A percentile compares a stretch with the other conserved stretches of the same genome.
These are phyloP conservation scores for Smithornis capensis DNA, from an alignment of 2,113 vertebrate genomes.

Conservation along the genomic window DNA sequence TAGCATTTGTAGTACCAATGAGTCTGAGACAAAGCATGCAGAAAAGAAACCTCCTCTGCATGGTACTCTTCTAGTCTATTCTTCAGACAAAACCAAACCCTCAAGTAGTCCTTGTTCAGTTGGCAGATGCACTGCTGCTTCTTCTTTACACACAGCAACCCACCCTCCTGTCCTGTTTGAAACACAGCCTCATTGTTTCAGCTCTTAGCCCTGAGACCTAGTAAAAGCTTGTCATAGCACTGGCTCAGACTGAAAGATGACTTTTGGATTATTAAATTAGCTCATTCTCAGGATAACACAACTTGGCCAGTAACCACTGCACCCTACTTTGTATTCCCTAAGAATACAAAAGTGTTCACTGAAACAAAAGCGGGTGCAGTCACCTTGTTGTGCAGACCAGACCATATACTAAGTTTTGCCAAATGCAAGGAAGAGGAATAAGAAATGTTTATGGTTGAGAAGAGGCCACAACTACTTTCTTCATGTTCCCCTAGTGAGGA, in stretches of 20 bases:
- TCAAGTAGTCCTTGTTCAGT: background rate
- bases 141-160: background rate
- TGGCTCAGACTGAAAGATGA: background rate
- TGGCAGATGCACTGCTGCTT: background rate
- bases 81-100: background rate
- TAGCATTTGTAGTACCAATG: background rate
- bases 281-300: fast-evolving
- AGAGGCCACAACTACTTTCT: background rate
- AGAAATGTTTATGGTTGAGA: background rate
- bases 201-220: background rate
- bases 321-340: background rate
- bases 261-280: background rate
- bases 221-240: background rate
- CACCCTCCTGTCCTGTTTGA: background rate
- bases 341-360: background rate
- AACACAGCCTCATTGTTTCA: background rate
- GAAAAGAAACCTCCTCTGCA: background rate
- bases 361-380: background rate
- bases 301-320: background rate
- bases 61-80: background rate
- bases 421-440: background rate
- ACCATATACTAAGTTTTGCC: background rate
- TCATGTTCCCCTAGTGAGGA: background rate
- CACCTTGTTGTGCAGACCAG: background rate
- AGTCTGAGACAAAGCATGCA: background rate